These are phyloP conservation scores for Cephalotes varians DNA, from an alignment of 2,888 invertebrate genomes.

Conservation along the genomic window DNA sequence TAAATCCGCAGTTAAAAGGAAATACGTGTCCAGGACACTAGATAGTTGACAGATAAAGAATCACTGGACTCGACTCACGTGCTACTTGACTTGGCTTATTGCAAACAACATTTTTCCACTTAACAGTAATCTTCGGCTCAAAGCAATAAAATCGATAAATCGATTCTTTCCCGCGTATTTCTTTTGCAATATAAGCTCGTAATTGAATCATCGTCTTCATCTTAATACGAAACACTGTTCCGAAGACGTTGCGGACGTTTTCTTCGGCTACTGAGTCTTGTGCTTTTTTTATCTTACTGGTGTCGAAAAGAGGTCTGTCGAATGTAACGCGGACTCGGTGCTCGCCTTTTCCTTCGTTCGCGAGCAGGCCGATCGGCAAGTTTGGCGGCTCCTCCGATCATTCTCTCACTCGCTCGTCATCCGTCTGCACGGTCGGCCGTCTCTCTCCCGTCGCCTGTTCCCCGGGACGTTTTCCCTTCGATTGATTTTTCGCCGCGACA, in stretches of 20 bases:
- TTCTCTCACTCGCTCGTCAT: slow-evolving; percentile 81
- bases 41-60: not conserved
- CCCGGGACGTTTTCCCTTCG: slow-evolving; percentile 32
- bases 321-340: slow-evolving; percentile 41
- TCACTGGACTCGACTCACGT: not conserved
- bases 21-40: not conserved
- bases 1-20: not conserved
- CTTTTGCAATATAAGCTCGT: not conserved
- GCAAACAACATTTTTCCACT: not conserved
- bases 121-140: not conserved
- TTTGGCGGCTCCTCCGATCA: slow-evolving; percentile 69
- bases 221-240: not conserved
- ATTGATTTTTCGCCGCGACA: slow-evolving; percentile 48
- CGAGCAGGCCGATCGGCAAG: slow-evolving; percentile 65
- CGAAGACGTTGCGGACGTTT: not conserved
- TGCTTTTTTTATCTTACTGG: not conserved
- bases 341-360: slow-evolving; percentile 71
- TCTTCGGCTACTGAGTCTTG: not conserved
- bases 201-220: not conserved
- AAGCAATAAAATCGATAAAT: slow-evolving; percentile 1
- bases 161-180: not conserved
- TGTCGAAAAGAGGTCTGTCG: not conserved
- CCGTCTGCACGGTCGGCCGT: slow-evolving; percentile 70
- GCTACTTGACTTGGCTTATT: not conserved
- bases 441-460: slow-evolving; percentile 30